Evolutionary conservation across 2,888 invertebrate genomes (phyloP), one percentile per base, ranked within the genome.

Genomic region (Apotomis betuletana): DNA sequence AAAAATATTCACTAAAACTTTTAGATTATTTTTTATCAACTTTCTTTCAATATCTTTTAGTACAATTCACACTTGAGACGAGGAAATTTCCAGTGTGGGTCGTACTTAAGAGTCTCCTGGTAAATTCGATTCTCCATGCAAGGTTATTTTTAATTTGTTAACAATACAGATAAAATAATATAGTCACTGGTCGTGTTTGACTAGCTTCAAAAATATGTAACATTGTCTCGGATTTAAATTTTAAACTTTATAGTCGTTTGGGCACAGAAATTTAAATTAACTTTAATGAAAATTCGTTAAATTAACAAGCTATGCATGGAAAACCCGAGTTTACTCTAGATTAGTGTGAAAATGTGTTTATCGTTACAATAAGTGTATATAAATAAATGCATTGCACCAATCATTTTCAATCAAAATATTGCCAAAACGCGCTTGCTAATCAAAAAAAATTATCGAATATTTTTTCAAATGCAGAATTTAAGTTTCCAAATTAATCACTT

Each of bases 381-480:
- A 72, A 52, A 68, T 54, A 74, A 82, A 84, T 84, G 82, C 81
- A 83, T 83, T 86, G 74, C 74, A 75, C 74, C 74, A 83, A 85
- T 86, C 83, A 79, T 81, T 80, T 79, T 76, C 76, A 81, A 85
- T 85, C 81, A 78, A 77, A 79, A 78, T 81, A 74, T 78, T 75
- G 78, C 76, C 75, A 75, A 75, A 77, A 61, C 27, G 15, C 57
- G 15, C 27, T 27, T 27, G 62, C 54, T 69, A 74, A 74, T 74
- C 74, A 72, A 69, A 73, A 67, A 27, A 54, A 52, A 58, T 52
- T 63, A 72, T 68, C 67, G 67, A 63, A 67, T 67, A 58, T 67
- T 67, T 68, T 68, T 63, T 72, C 58, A 68, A 68, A 72, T 63
- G 57, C 72, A 67, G 59, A 59, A 27, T 52, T 64, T 68, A 68